A percentile compares a stretch with the other conserved stretches of the same genome.
Conservation (phyloP, 1,140 invertebrate species). For the Drosophila gunungcola region DNA sequence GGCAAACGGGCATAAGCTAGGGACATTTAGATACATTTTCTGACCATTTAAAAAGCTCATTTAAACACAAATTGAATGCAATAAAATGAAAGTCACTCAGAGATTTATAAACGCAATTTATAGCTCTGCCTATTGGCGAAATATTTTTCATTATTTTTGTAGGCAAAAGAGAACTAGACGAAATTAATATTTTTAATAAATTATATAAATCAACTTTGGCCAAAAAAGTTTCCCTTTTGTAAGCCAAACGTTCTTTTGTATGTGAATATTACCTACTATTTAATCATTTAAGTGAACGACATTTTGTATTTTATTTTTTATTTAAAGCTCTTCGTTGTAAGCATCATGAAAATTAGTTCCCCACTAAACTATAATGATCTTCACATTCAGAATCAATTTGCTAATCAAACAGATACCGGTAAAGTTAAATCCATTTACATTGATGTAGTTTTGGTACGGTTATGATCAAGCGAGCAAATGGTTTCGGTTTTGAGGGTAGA, state of each 20-base stretch:
- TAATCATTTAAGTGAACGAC: too few species aligned
- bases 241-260: too few species aligned
- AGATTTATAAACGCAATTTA: too few species aligned
- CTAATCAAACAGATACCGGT: constrained; percentile 23
- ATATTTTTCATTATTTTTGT: too few species aligned
- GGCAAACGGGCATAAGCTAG: background rate
- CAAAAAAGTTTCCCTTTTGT: too few species aligned
- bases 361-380: constrained; percentile 7
- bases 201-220: too few species aligned
- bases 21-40: background rate
- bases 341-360: background rate
- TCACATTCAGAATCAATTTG: constrained; percentile 27
- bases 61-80: constrained; percentile 5
- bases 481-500: constrained; percentile 7
- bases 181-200: too few species aligned
- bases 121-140: too few species aligned
- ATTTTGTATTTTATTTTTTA: background rate
- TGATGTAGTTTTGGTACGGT: constrained; percentile 7
- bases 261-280: too few species aligned
- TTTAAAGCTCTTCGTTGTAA: background rate
- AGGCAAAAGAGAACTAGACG: too few species aligned
- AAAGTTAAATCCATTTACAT: constrained; percentile 21
- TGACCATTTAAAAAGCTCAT: background rate
- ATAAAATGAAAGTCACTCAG: background rate
- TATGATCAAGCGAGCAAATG: constrained; percentile 21